Evolutionary conservation across 2,888 invertebrate genomes (phyloP).

Genomic region (Eulithis prunata): DNA sequence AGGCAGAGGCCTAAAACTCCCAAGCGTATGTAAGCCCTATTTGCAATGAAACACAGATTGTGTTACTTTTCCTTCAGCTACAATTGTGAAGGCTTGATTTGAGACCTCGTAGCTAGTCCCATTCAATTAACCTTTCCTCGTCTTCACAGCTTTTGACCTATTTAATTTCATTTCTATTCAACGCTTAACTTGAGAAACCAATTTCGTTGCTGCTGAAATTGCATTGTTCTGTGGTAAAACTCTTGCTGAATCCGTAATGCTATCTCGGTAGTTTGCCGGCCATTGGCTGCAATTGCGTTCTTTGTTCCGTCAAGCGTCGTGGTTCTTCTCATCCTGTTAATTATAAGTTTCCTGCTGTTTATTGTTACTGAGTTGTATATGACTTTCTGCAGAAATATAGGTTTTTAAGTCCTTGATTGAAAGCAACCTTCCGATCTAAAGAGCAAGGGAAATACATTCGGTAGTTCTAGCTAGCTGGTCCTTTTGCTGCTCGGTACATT

Average conservation of each 20-base stretch:
- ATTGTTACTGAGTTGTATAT: no score
- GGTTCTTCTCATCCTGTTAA: background rate
- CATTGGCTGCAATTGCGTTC: conserved; percentile 20
- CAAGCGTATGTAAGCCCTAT: conserved; percentile 13
- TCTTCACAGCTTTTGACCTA: conserved; percentile 60
- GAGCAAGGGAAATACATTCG: background rate
- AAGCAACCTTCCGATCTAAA: background rate
- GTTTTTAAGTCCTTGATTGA: no score
- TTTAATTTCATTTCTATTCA: conserved; percentile 64
- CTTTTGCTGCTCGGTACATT: conserved; percentile 17
- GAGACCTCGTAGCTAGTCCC: conserved; percentile 44
- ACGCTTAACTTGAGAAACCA: conserved; percentile 36
- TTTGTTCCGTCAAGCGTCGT: background rate
- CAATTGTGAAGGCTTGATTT: conserved; percentile 40
- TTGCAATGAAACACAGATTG: conserved; percentile 19
- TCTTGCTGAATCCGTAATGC: conserved; percentile 33
- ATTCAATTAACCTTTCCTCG: conserved; percentile 70
- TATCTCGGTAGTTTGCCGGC: conserved; percentile 23
- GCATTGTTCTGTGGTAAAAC: conserved; percentile 32
- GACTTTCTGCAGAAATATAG: no score
- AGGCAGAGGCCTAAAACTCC: background rate
- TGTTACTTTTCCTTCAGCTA: conserved; percentile 26
- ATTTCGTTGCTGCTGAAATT: conserved; percentile 32
- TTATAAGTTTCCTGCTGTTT: no score
- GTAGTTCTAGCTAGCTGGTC: background rate